Evolutionary conservation across 2,113 vertebrate genomes (phyloP).

Genomic region (Tachysurus vachellii): DNA sequence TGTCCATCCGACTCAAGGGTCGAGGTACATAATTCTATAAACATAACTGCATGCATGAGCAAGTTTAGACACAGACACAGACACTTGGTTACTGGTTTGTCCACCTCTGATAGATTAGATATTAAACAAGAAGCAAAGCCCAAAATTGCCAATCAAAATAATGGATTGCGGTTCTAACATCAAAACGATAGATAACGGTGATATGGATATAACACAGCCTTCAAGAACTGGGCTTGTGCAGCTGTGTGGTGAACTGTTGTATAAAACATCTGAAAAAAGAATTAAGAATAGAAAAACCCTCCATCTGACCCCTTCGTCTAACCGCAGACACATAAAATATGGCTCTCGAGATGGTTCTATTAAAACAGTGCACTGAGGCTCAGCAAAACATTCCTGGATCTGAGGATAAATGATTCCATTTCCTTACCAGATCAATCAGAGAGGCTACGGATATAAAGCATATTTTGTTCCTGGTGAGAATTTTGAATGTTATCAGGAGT

Average conservation of each 20-base stretch:
- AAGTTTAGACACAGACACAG: background rate
- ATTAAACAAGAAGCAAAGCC: background rate
- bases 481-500: background rate
- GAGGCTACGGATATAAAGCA: background rate
- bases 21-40: no score
- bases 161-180: background rate
- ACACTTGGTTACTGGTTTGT: background rate
- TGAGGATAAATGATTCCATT: background rate
- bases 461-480: background rate
- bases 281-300: background rate
- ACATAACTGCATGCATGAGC: no score
- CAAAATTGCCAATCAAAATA: background rate
- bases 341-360: background rate
- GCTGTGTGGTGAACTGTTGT: background rate
- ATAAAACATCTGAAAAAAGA: background rate
- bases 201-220: background rate
- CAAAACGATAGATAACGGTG: background rate
- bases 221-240: background rate
- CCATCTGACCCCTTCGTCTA: background rate
- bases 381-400: background rate
- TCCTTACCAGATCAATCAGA: background rate
- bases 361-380: background rate
- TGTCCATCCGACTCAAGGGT: background rate
- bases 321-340: background rate
- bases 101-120: background rate